These are phyloP conservation scores for Sarcophaga bullata DNA, from an alignment of 1,140 invertebrate species.

Conservation along the genomic window DNA sequence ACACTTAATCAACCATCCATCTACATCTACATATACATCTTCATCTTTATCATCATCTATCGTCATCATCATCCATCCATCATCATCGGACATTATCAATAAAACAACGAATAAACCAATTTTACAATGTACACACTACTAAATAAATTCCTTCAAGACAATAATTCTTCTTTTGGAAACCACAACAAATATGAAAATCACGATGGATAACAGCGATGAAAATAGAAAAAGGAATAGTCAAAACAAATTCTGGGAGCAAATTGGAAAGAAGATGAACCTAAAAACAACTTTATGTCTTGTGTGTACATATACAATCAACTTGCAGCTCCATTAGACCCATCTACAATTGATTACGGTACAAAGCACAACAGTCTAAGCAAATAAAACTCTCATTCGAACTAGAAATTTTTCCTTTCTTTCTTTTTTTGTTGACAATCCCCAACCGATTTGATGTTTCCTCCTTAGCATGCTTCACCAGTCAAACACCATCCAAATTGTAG, in stretches of 20 bases:
- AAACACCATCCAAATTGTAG: too few species aligned
- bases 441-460: too few species aligned
- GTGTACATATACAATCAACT: constrained; percentile 55
- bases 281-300: constrained; percentile 37
- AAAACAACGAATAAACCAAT: neutral
- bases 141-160: constrained; percentile 22
- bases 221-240: neutral
- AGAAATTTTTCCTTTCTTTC: too few species aligned
- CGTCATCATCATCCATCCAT: neutral
- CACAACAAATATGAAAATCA: neutral
- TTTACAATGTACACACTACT: constrained; percentile 21
- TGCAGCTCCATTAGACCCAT: constrained; percentile 55
- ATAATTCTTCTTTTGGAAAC: neutral
- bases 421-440: too few species aligned
- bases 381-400: constrained; percentile 5
- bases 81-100: neutral
- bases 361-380: constrained; percentile 37
- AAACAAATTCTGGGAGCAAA: neutral
- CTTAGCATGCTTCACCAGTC: too few species aligned
- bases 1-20: neutral
- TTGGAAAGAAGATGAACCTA: neutral
- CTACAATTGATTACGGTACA: constrained; percentile 47
- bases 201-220: neutral
- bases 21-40: neutral
- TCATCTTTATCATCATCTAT: neutral